Conservation (phyloP, 1,140 invertebrate species). For the Calephelis virginiensis region DNA sequence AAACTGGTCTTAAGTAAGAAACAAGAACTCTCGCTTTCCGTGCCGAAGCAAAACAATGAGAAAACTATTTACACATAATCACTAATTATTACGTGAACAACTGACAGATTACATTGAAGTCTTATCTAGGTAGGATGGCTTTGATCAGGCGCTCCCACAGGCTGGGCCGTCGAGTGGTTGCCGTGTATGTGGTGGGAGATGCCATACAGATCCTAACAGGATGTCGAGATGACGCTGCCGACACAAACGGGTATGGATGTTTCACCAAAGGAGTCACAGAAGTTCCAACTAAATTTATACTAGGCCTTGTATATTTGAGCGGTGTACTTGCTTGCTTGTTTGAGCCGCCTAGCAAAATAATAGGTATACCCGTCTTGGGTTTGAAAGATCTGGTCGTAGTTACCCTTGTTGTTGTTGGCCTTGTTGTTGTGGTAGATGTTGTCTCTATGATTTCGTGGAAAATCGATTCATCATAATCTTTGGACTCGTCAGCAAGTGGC, state of each 20-base stretch:
- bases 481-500: conserved; percentile 45
- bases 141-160: conserved; percentile 52
- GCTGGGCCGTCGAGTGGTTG: conserved; percentile 40
- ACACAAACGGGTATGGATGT: conserved; percentile 59
- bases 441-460: conserved; percentile 64
- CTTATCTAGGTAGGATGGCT: conserved; percentile 49
- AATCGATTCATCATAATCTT: conserved; percentile 66
- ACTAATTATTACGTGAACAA: conserved; percentile 21
- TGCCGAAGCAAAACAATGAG: conserved; percentile 33
- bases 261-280: conserved; percentile 48
- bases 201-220: conserved; percentile 53
- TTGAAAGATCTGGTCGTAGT: conserved; percentile 23
- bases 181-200: conserved; percentile 36
- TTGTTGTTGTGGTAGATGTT: conserved; percentile 40
- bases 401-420: neutral
- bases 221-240: conserved; percentile 37
- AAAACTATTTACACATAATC: conserved; percentile 36
- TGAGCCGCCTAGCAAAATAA: conserved; percentile 53
- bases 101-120: conserved; percentile 5
- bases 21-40: conserved; percentile 31
- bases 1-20: conserved; percentile 23
- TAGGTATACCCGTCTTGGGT: conserved; percentile 41
- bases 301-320: conserved; percentile 40
- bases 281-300: conserved; percentile 53
- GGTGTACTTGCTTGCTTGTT: conserved; percentile 47